Evolutionary conservation across 2,113 vertebrate genomes (phyloP).

Genomic region (Syrrhaptes paradoxus): DNA sequence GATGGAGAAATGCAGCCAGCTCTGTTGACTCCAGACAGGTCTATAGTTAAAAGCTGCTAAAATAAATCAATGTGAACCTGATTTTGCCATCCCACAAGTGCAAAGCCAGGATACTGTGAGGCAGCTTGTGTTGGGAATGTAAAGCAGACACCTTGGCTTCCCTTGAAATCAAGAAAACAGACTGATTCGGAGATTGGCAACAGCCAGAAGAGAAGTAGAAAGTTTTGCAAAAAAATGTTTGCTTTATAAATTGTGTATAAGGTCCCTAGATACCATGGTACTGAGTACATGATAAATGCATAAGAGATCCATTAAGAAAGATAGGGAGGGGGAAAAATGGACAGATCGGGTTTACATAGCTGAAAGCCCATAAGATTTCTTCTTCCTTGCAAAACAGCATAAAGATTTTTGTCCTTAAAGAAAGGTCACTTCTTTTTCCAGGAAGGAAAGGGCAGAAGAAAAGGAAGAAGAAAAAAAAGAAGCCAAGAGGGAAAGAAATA

Average conservation of each 20-base stretch:
- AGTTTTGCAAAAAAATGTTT: background rate
- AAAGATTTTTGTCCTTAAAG: slow-evolving; percentile 7
- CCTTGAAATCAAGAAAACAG: background rate
- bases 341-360: slow-evolving; percentile 12
- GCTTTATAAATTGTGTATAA: slow-evolving; percentile 46
- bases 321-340: background rate
- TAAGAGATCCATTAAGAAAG: slow-evolving; percentile 49
- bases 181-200: background rate
- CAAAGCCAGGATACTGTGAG: background rate
- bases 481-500: background rate
- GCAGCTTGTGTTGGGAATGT: background rate
- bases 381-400: background rate
- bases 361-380: slow-evolving; percentile 43
- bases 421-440: background rate
- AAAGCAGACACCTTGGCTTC: background rate
- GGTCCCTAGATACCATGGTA: background rate
- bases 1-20: background rate
- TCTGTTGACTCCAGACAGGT: background rate
- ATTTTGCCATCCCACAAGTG: background rate
- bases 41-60: background rate
- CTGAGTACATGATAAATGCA: slow-evolving; percentile 42
- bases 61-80: background rate
- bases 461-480: background rate
- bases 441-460: background rate
- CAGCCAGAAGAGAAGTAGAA: background rate